Evolutionary conservation across 2,113 vertebrate genomes (phyloP).

Genomic region (Alethe castanea): DNA sequence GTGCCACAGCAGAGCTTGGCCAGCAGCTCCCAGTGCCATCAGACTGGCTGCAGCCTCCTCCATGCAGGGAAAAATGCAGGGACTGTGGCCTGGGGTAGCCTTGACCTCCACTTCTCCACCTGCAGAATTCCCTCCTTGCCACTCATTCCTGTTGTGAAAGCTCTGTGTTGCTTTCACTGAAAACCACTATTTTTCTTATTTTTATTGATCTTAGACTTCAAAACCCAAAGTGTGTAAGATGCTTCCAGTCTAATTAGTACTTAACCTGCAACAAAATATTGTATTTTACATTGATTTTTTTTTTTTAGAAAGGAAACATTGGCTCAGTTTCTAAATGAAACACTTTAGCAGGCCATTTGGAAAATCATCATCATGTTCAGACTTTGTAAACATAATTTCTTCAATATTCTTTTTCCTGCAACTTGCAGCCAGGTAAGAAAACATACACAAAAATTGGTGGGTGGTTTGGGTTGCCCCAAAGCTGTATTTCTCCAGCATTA

Average conservation of each 20-base stretch:
- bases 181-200: not conserved
- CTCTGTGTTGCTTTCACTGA: not conserved
- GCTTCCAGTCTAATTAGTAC: constrained; percentile 27
- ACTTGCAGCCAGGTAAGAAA: not conserved
- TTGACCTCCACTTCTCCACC: not conserved
- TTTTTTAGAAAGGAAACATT: not conserved
- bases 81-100: not conserved
- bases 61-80: not conserved
- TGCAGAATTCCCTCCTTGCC: not conserved
- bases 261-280: constrained; percentile 21
- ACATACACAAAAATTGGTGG: not conserved
- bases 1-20: not conserved
- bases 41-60: not conserved
- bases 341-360: not conserved
- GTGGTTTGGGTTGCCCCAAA: not conserved
- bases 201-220: not conserved
- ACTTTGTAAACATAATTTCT: not conserved
- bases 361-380: not conserved
- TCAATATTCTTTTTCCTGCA: not conserved
- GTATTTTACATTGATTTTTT: not conserved
- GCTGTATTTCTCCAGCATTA: not conserved
- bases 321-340: not conserved
- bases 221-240: not conserved
- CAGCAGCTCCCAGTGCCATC: not conserved
- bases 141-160: fast-evolving